Evolutionary conservation across 1,140 invertebrate species (phyloP), one percentile per base, ranked within the genome.

Genomic region (Ectropis grisescens): DNA sequence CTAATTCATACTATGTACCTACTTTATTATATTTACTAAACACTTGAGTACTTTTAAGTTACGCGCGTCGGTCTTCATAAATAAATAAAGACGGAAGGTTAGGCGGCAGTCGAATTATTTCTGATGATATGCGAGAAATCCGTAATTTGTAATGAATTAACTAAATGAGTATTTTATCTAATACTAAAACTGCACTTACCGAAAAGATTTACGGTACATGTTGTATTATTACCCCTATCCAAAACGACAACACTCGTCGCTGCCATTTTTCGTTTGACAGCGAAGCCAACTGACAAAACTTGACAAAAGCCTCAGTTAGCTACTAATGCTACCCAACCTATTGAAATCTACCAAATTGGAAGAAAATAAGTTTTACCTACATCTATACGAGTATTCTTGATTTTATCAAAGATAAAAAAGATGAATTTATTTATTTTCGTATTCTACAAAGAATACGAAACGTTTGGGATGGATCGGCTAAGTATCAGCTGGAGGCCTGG

Each of bases 221-320:
- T 95, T 78, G 94, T 96, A 86, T 96, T 96, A 84, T 96, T 96
- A 78, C 93, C 93, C 81, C 94, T 90, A 85, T 96, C 93, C 66
- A 96, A 88, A 66, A 95, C 91, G 71, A 95, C 93, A 82, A 95
- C 93, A 87, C 92, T 94, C 53, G 93, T 95, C 85, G 92, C 91
- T 89, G 91, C 90, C 87, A 91, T 92, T 81, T 83, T 82, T 71
- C 61, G 61, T 67, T 79, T 82, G 72, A 81, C 72, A 80, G 70
- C 64, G 52, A 70, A 68, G 59, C 65, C 45, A 76, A 70, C 66
- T 74, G 69, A 59, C 66, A 72, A 60, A 48, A 49, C 16, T 19
- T 19, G 8, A 3, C 3, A 19, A 19, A 3, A 19, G 16, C 16
- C 16, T 19, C n/a, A 19, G 35, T 37, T 13, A 14, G 41, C 32